Evolutionary conservation across 2,113 vertebrate genomes (phyloP).

Genomic region (Vombatus ursinus): DNA sequence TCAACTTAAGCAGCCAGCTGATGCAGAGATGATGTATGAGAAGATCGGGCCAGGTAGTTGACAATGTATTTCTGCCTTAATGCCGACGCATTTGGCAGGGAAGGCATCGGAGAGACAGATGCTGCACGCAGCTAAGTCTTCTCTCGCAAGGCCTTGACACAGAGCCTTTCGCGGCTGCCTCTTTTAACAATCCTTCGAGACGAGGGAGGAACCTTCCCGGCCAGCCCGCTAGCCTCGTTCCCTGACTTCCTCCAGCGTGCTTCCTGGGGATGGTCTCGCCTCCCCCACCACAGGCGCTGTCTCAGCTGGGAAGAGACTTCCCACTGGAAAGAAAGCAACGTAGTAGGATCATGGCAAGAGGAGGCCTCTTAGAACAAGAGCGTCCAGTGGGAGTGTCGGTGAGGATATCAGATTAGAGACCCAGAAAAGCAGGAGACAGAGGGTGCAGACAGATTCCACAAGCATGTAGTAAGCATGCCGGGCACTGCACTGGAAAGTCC

Average conservation of each 20-base stretch:
- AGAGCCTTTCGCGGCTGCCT: background rate
- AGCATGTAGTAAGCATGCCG: background rate
- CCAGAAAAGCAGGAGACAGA: no score
- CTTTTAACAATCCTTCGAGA: fast-evolving
- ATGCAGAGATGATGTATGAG: slow-evolving; percentile 61
- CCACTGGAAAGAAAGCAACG: background rate
- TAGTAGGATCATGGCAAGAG: background rate
- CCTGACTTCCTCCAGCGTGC: background rate
- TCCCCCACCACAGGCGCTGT: no score
- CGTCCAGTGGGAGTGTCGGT: background rate
- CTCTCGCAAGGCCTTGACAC: background rate
- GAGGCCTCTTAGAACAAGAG: no score
- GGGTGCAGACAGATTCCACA: background rate
- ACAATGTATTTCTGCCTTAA: background rate
- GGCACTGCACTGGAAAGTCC: no score
- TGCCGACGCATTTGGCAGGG: background rate
- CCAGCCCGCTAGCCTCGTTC: background rate
- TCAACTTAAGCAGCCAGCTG: slow-evolving; percentile 79
- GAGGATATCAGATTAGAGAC: background rate
- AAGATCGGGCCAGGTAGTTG: slow-evolving; percentile 69
- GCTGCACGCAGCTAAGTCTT: slow-evolving; percentile 4
- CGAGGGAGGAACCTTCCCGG: fast-evolving
- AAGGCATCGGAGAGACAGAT: background rate
- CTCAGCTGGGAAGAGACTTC: background rate
- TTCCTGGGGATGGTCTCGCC: background rate